Evolutionary conservation across 2,797 vertebrate species (phyloP).

Genomic region (Ctenopoma multispine): DNA sequence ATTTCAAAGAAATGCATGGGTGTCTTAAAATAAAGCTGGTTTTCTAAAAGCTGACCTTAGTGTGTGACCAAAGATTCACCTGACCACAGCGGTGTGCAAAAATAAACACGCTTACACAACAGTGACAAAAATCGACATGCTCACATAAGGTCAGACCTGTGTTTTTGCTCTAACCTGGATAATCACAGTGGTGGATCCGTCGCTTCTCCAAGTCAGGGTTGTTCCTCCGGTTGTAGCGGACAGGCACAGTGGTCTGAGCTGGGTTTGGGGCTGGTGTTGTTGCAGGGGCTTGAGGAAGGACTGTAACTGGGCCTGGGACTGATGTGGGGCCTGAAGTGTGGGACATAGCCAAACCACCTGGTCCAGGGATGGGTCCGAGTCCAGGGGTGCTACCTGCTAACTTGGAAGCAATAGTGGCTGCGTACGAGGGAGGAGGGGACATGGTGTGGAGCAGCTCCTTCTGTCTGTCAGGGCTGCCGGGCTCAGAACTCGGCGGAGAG

Average conservation of each 20-base stretch:
- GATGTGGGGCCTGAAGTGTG: slow-evolving; percentile 45
- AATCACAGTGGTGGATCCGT: slow-evolving; percentile 98
- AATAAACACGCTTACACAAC: slow-evolving; percentile 26
- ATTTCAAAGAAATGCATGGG: slow-evolving; percentile 50
- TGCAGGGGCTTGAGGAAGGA: slow-evolving; percentile 54
- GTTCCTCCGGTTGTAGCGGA: slow-evolving; percentile 96
- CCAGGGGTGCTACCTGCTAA: slow-evolving; percentile 80
- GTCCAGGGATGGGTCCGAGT: slow-evolving; percentile 65
- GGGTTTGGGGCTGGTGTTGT: slow-evolving; percentile 42
- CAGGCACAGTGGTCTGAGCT: slow-evolving; percentile 81
- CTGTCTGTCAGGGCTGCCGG: slow-evolving; percentile 96
- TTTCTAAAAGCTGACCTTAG: slow-evolving; percentile 39
- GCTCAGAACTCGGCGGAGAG: slow-evolving; percentile 96
- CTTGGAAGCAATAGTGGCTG: slow-evolving; percentile 96
- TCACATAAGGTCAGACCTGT: background rate
- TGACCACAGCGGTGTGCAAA: slow-evolving; percentile 37
- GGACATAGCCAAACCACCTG: slow-evolving; percentile 58
- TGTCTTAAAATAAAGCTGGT: slow-evolving; percentile 45
- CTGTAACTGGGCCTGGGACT: slow-evolving; percentile 51
- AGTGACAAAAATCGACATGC: slow-evolving; percentile 3
- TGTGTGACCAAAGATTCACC: slow-evolving; percentile 41
- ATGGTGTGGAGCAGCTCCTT: slow-evolving; percentile 95
- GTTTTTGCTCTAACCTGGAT: slow-evolving; percentile 87
- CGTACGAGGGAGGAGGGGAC: slow-evolving; percentile 96
- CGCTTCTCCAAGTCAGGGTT: slow-evolving; percentile 98